These are phyloP conservation scores for Brachionus koreanus DNA, from an alignment of 1,140 invertebrate species.

Conservation along the genomic window DNA sequence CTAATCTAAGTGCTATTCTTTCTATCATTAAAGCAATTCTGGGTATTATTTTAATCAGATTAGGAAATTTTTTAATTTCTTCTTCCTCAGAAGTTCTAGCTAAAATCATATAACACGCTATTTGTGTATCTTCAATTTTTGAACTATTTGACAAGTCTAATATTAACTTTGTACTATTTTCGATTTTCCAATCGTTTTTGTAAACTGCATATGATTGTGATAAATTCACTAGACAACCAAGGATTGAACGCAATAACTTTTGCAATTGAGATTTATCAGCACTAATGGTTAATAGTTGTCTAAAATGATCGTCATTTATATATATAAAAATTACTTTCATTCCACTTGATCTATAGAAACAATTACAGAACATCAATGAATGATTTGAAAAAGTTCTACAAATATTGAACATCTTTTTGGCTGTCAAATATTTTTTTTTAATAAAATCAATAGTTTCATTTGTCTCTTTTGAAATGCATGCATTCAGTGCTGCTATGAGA, in stretches of 20 bases:
- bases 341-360: neutral
- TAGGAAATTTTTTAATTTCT: slow-evolving; percentile 19
- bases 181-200: neutral
- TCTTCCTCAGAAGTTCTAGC: slow-evolving; percentile 12
- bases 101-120: slow-evolving; percentile 6
- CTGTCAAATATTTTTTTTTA: neutral
- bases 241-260: neutral
- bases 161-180: neutral
- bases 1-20: neutral
- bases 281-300: neutral
- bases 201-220: neutral
- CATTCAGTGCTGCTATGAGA: neutral
- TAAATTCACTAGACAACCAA: slow-evolving; percentile 1
- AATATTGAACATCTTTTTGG: neutral
- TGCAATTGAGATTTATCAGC: too few species aligned
- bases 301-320: neutral
- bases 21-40: neutral
- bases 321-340: neutral
- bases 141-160: neutral
- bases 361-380: neutral
- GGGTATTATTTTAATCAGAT: neutral
- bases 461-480: neutral
- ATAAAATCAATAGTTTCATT: neutral
- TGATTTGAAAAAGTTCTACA: neutral
- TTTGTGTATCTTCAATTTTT: neutral